Conservation (phyloP, 2,797 vertebrate species). For the Myotis daubentonii region DNA sequence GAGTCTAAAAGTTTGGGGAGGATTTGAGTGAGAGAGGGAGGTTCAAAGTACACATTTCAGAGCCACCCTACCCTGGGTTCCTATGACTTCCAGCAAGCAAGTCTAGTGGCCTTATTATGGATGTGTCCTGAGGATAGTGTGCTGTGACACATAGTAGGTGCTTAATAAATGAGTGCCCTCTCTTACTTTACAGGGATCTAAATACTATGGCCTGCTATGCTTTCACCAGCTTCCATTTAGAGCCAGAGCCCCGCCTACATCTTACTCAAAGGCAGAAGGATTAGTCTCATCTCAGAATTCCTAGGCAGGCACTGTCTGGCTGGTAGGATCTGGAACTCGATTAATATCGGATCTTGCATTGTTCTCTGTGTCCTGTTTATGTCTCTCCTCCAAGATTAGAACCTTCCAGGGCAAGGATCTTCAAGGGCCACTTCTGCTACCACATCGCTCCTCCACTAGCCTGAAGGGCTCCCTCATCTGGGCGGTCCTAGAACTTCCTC, state of each 20-base stretch:
- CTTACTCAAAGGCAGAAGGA: neutral
- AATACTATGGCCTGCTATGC: neutral
- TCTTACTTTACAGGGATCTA: neutral
- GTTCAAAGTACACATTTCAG: neutral
- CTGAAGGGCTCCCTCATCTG: slow-evolving; percentile 75
- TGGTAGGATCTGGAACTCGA: neutral
- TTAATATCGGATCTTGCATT: slow-evolving; percentile 45
- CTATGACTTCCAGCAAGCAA: neutral
- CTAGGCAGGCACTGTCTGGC: neutral
- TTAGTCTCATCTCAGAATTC: slow-evolving; percentile 29
- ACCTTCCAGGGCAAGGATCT: neutral
- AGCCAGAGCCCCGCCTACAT: neutral
- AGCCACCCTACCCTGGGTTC: slow-evolving; percentile 29
- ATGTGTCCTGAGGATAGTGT: neutral
- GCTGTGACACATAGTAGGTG: neutral
- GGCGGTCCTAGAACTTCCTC: slow-evolving; percentile 55
- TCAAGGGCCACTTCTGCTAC: neutral
- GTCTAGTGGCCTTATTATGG: neutral
- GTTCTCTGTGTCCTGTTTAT: slow-evolving; percentile 44
- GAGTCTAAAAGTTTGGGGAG: neutral
- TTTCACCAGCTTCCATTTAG: neutral
- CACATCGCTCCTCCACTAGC: neutral
- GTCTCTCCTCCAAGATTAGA: slow-evolving; percentile 21
- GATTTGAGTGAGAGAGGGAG: neutral
- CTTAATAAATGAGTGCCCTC: neutral